Percentiles rank a stretch among this genome's conserved stretches.
Conservation (phyloP, 2,888 invertebrate species). For the Deroplatys truncata region DNA sequence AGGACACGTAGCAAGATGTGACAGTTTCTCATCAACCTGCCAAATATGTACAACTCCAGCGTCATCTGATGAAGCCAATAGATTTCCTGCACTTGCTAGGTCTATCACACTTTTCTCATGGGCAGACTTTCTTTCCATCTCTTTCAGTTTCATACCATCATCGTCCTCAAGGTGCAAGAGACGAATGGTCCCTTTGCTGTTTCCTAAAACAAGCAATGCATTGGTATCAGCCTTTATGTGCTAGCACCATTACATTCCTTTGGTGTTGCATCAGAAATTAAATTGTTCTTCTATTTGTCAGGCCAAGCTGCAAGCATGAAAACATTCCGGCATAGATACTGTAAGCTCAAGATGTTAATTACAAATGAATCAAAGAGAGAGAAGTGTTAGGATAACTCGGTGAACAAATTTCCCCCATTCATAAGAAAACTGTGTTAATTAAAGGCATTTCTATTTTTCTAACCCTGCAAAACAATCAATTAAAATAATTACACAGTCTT, state of each 20-base stretch:
- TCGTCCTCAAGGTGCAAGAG: slow-evolving; percentile 35
- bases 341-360: too few species aligned
- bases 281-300: neutral
- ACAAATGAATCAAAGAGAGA: too few species aligned
- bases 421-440: too few species aligned
- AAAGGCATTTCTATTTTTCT: too few species aligned
- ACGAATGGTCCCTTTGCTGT: slow-evolving; percentile 35
- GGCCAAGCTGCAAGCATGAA: too few species aligned
- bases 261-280: neutral
- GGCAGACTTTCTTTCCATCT: slow-evolving; percentile 34
- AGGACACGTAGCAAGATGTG: neutral
- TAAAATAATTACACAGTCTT: too few species aligned
- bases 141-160: neutral
- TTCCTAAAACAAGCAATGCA: slow-evolving; percentile 31
- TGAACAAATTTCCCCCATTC: too few species aligned
- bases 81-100: slow-evolving; percentile 31
- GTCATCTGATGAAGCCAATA: slow-evolving; percentile 37
- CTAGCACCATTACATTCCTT: neutral
- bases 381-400: too few species aligned
- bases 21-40: neutral
- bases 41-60: slow-evolving; percentile 36
- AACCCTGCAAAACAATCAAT: too few species aligned
- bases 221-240: neutral
- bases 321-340: too few species aligned
- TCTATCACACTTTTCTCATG: slow-evolving; percentile 36